Evolutionary conservation across 2,888 invertebrate species (phyloP).

Genomic region (Adineta ricciae): DNA sequence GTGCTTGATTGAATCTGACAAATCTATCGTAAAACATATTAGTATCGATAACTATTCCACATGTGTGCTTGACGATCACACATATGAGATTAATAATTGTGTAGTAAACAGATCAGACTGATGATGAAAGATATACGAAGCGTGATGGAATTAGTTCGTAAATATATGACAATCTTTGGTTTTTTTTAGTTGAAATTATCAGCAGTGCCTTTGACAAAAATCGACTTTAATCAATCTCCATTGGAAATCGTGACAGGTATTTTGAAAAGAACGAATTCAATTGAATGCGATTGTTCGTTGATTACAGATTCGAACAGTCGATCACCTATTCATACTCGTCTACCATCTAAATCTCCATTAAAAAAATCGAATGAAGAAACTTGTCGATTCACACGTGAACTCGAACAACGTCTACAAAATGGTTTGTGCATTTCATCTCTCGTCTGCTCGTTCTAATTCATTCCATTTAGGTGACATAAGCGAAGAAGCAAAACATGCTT

Average conservation of each 20-base stretch:
- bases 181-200: neutral
- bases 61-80: too few species aligned
- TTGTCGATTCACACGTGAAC: constrained; percentile 15
- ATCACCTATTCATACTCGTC: neutral
- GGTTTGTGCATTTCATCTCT: neutral
- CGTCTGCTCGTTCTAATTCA: neutral
- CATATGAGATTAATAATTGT: too few species aligned
- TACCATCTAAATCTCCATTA: neutral
- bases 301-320: neutral
- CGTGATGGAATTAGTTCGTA: too few species aligned
- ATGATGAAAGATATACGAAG: too few species aligned
- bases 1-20: too few species aligned
- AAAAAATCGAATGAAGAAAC: constrained; percentile 1
- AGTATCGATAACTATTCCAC: too few species aligned
- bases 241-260: neutral
- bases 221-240: neutral
- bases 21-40: too few species aligned
- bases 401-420: constrained; percentile 16
- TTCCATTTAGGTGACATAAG: neutral
- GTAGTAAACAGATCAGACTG: too few species aligned
- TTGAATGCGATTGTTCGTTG: neutral
- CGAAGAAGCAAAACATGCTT: constrained; percentile 1
- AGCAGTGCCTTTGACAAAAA: neutral
- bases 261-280: too few species aligned
- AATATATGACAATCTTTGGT: too few species aligned